These are phyloP conservation scores for Gasteruption jaculator DNA, from an alignment of 2,888 invertebrate species.

Conservation along the genomic window DNA sequence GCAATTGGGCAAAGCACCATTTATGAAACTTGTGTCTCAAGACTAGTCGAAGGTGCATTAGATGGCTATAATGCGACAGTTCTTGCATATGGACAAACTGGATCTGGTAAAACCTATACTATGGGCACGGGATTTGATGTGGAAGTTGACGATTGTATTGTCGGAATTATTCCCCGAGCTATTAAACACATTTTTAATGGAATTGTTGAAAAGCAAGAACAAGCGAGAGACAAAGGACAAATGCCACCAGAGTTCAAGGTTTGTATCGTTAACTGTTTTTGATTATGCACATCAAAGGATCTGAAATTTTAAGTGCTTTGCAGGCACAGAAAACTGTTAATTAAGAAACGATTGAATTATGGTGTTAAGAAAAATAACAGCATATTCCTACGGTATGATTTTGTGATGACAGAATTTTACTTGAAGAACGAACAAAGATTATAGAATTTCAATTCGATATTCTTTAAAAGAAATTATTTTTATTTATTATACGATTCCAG, in stretches of 20 bases:
- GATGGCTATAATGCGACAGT: conserved; percentile 98
- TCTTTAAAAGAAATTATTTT: no score
- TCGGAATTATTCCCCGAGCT: conserved; percentile 93
- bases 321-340: no score
- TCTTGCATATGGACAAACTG: conserved; percentile 81
- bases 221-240: conserved; percentile 61
- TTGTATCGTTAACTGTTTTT: conserved; percentile 51
- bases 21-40: conserved; percentile 79
- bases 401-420: no score
- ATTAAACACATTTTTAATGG: conserved; percentile 88
- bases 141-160: conserved; percentile 42
- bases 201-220: conserved; percentile 60
- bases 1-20: conserved; percentile 68
- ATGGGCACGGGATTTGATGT: conserved; percentile 98
- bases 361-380: no score
- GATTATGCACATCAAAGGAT: no score
- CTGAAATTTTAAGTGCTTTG: no score
- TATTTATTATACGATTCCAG: no score
- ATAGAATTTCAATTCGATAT: no score
- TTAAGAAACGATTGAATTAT: no score
- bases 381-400: no score
- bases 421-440: no score
- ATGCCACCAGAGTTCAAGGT: conserved; percentile 71
- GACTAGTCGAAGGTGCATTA: conserved; percentile 86
- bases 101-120: conserved; percentile 97